Base-by-base conservation (phyloP, 2,797 vertebrate genomes). In the Spheniscus humboldti region DNA sequence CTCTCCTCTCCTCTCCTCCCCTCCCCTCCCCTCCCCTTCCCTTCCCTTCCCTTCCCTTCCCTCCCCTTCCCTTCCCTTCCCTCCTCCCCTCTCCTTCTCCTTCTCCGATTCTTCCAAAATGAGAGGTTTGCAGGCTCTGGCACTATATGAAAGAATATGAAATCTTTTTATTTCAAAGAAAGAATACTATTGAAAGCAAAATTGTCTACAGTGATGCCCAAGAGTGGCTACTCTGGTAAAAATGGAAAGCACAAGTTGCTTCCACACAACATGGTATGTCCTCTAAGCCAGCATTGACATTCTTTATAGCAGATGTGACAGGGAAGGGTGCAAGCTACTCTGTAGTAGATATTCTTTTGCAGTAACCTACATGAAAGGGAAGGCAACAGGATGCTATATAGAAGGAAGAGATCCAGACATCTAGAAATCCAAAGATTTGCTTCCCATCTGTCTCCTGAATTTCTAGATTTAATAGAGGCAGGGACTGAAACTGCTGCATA, bases 311-410 rank as follows among this genome's bases (percentile, higher is more conserved):
- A 28, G 9, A 4, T 1, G 16, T 18, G 74, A 9, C 66, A 60
- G 23, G 31, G 9, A 11, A 69, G 13, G 27, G 10, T 2, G 3
- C 6, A 48, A 33, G 25, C 33, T 28, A 5, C n/a, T 13, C 67
- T 28, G 10, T 0, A 16, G 43, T 0, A 15, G 39, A 1, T 14
- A 3, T 19, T 37, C 41, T 71, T 37, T n/a, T 71, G 67, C 20
- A 72, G 23, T 10, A 31, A 55, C 5, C 39, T 17, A 6, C 30
- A 6, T 1, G 7, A 37, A 55, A 80, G 35, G 14, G 63, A n/a
- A 86, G 47, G 53, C 35, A 71, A 24, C 6, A 25, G 33, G 30
- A 27, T 13, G 15, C 56, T 79, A 3, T 27, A n/a, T 39, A 59
- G 5, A 60, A 30, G 9, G 19, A 43, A 18, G 25, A 67, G 48